Evolutionary conservation across 2,888 invertebrate genomes (phyloP).

Genomic region (Pedicia rivosa): DNA sequence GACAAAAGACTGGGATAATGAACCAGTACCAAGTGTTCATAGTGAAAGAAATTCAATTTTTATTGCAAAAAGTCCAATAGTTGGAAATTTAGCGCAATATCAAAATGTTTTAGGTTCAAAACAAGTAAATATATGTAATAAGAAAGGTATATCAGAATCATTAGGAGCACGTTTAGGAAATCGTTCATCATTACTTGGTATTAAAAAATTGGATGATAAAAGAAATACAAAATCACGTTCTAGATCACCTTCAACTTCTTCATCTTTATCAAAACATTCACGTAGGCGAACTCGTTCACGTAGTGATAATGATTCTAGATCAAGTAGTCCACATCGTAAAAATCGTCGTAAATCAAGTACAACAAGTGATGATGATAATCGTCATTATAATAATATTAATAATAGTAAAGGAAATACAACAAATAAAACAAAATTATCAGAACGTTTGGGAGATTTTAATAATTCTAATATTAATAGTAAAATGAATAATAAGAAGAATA

Average conservation of each 20-base stretch:
- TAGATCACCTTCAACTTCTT: slow-evolving; percentile 17
- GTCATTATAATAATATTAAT: slow-evolving; percentile 20
- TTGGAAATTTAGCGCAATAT: slow-evolving; percentile 39
- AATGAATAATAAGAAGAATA: slow-evolving; percentile 28
- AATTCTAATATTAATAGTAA: slow-evolving; percentile 16
- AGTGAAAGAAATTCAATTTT: slow-evolving; percentile 53
- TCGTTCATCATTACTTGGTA: slow-evolving; percentile 28
- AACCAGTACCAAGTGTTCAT: slow-evolving; percentile 78
- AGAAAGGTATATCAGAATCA: slow-evolving; percentile 37
- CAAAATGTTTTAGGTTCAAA: slow-evolving; percentile 32
- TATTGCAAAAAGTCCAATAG: slow-evolving; percentile 40
- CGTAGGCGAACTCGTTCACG: slow-evolving; percentile 21
- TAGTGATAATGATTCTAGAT: slow-evolving; percentile 16
- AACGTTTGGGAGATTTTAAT: slow-evolving; percentile 33
- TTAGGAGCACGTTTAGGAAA: slow-evolving; percentile 41
- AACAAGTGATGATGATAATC: slow-evolving; percentile 26
- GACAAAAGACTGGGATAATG: slow-evolving; percentile 87
- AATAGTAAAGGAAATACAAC: slow-evolving; percentile 1
- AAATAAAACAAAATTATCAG: slow-evolving; percentile 32
- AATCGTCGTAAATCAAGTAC: slow-evolving; percentile 27
- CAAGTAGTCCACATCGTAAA: slow-evolving; percentile 36
- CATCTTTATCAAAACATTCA: slow-evolving; percentile 16
- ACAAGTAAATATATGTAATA: slow-evolving; percentile 16
- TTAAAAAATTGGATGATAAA: slow-evolving; percentile 23
- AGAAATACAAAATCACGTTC: slow-evolving; percentile 26